Conservation (phyloP, 2,113 vertebrate species). For the Festucalex cinctus region DNA sequence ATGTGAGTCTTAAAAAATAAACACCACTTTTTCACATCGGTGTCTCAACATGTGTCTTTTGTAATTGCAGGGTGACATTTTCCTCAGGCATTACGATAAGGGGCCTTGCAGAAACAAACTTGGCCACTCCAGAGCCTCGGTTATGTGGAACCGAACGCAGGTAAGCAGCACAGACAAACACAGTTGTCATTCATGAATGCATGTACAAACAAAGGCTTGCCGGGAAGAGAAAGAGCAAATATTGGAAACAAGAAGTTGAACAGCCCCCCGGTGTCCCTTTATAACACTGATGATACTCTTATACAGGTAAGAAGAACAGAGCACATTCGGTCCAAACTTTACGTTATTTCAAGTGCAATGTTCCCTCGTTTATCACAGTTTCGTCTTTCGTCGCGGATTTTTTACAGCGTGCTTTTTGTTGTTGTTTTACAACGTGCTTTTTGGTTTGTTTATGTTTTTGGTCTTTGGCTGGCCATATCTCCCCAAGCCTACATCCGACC, state of each 20-base stretch:
- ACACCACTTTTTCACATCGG: background rate
- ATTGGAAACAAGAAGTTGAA: conserved; percentile 1
- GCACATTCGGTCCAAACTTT: background rate
- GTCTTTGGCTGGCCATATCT: no score
- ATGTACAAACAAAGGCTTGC: background rate
- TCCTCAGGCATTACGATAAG: conserved; percentile 95
- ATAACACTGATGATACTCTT: no score
- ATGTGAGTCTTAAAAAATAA: conserved; percentile 76
- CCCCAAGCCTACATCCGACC: no score
- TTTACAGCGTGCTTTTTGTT: no score
- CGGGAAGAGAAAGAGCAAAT: background rate
- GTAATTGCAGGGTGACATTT: conserved; percentile 87
- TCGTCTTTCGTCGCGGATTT: no score
- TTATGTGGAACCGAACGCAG: conserved; percentile 98
- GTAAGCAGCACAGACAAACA: conserved; percentile 54
- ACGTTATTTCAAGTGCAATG: background rate
- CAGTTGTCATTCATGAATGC: background rate
- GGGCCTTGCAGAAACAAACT: conserved; percentile 95
- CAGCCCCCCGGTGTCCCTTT: background rate
- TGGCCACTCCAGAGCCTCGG: conserved; percentile 91
- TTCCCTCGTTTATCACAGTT: no score
- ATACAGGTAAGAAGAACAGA: background rate
- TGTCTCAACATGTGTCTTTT: conserved; percentile 8
- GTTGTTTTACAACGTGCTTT: no score
- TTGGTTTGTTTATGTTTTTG: no score